Evolutionary conservation across 2,888 invertebrate genomes (phyloP).

Genomic region (Conops quadrifasciatus): DNA sequence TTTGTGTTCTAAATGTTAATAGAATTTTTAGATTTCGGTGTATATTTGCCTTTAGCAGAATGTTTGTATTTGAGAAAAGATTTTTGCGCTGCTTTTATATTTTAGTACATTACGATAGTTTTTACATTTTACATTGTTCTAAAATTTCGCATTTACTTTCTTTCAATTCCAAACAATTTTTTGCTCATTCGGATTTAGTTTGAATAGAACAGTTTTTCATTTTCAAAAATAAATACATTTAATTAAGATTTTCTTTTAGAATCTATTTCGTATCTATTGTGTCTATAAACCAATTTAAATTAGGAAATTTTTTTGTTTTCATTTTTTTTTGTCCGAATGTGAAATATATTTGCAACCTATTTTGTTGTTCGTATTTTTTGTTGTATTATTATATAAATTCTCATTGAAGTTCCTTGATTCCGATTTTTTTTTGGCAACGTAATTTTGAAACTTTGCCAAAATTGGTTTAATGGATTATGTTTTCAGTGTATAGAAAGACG

Average conservation of each 20-base stretch:
- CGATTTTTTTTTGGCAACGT: conserved; percentile 1
- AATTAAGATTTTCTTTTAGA: neutral
- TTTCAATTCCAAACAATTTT: too few species aligned
- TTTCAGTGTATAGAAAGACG: neutral
- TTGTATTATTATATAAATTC: neutral
- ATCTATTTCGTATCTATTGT: neutral
- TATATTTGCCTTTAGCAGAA: too few species aligned
- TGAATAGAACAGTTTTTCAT: too few species aligned
- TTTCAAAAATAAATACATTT: too few species aligned
- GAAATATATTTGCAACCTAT: neutral
- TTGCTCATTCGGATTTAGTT: too few species aligned
- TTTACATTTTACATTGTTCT: too few species aligned
- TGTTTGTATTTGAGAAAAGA: too few species aligned
- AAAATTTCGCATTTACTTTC: too few species aligned
- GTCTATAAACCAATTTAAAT: neutral
- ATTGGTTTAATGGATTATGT: conserved; percentile 32
- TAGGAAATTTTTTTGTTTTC: neutral
- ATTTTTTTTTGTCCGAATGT: neutral
- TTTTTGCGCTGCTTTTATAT: too few species aligned
- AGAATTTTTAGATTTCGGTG: too few species aligned
- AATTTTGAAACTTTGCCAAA: conserved; percentile 34
- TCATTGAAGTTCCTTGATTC: neutral
- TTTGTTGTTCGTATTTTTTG: neutral
- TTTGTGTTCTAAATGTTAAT: too few species aligned
- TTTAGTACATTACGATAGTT: too few species aligned